These are phyloP conservation scores for Euspilapteryx auroguttella DNA, from an alignment of 2,888 invertebrate species.

Conservation along the genomic window DNA sequence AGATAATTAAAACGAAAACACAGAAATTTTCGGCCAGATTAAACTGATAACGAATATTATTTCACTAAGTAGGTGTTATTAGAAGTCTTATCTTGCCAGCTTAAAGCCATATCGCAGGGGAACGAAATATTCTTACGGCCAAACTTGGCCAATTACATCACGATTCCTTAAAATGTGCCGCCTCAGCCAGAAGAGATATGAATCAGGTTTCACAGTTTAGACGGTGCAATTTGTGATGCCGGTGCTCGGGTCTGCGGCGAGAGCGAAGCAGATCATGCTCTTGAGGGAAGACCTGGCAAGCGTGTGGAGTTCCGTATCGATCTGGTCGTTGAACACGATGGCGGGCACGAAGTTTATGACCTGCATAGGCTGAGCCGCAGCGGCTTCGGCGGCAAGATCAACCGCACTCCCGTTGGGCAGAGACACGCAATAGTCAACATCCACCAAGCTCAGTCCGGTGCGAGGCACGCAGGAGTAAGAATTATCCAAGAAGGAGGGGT, in stretches of 20 bases:
- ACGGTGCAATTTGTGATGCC: constrained; percentile 21
- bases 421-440: constrained; percentile 27
- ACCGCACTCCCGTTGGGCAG: constrained; percentile 19
- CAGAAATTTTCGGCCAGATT: too few species aligned
- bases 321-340: constrained; percentile 26
- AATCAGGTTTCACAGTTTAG: too few species aligned
- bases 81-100: constrained; percentile 8
- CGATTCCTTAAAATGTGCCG: too few species aligned
- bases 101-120: constrained; percentile 22
- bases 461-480: constrained; percentile 28
- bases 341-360: constrained; percentile 27
- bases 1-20: too few species aligned
- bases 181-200: too few species aligned
- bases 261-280: constrained; percentile 27
- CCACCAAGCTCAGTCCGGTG: constrained; percentile 22
- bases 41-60: too few species aligned
- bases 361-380: constrained; percentile 17
- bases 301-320: constrained; percentile 13
- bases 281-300: constrained; percentile 15
- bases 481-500: constrained; percentile 14
- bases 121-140: constrained; percentile 29
- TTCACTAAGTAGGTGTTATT: too few species aligned
- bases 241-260: constrained; percentile 23
- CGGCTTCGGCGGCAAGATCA: constrained; percentile 21
- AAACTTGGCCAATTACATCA: constrained; percentile 35